Base-by-base conservation (phyloP, 2,797 vertebrate species). In the Eulemur albifrons region DNA sequence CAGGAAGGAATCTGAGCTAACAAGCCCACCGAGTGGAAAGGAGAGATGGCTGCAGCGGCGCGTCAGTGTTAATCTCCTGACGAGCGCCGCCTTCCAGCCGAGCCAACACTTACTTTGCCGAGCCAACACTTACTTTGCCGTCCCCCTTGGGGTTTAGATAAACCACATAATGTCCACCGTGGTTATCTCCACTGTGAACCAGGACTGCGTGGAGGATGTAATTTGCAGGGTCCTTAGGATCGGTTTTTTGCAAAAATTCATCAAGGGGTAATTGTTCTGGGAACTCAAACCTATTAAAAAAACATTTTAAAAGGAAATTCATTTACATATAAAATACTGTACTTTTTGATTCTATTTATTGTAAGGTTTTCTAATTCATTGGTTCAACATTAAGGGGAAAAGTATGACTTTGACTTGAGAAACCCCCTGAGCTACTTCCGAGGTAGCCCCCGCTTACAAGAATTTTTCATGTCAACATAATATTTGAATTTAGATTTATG, bases 101-200 rank as follows among this genome's bases (percentile, higher is more conserved):
- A 54, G 52, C 50, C 93, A 92, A 48, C 98, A 99, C 99, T 99
- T 98, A 99, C 99, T 99, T 99, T 99, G 99, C 99, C 99, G 97
- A 54, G 52, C 50, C 93, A 92, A 48, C 98, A 99, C 99, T 99
- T 98, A 99, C 99, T 99, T 99, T 99, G 99, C 99, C 99, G 97
- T 99, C 99, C 94, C 99, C 99, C 98, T 99, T 99, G 70, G 99
- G 99, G 98, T 99, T 99, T 95, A 99, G 99, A 98, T 99, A 99
- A 98, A 99, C 99, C 98, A 99, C 99, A 4, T 99, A 99, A 98
- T 99, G 99, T 97, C 99, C 99, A 2, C 99, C 99, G 63, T 99
- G 99, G 99, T 99, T 99, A 98, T 99, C 99, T 73, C 99, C 99
- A 94, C 99, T 99, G 98, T 99, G 99, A 85, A 99, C 99, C 43